Evolutionary conservation across 1,140 invertebrate species (phyloP).

Genomic region (Apis florea): DNA sequence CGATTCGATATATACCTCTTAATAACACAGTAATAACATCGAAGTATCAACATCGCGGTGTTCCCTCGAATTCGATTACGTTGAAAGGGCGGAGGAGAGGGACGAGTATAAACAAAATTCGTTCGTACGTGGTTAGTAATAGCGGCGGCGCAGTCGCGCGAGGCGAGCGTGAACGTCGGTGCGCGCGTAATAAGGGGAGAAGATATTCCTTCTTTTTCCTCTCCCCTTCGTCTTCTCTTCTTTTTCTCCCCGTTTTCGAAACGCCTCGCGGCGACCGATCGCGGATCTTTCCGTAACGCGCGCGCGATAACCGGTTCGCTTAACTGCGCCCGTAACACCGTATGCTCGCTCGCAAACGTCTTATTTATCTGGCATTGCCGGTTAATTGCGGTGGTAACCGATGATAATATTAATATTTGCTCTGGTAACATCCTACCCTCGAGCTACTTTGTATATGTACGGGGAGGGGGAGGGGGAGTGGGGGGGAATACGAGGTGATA

Average conservation of each 20-base stretch:
- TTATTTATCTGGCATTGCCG: constrained; percentile 42
- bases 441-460: too few relatives aligned
- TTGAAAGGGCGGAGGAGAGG: constrained; percentile 11
- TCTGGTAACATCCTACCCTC: not conserved
- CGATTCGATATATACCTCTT: too few relatives aligned
- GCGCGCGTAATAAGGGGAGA: constrained; percentile 13
- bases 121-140: too few relatives aligned
- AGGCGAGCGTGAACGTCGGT: not conserved
- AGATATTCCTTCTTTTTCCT: not conserved
- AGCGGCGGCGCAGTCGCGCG: constrained; percentile 8
- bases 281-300: constrained; percentile 23
- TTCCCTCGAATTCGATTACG: not conserved
- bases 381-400: constrained; percentile 33
- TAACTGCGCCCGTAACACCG: constrained; percentile 34
- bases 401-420: constrained; percentile 36
- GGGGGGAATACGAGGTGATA: too few relatives aligned
- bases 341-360: constrained; percentile 29
- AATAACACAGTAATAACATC: too few relatives aligned
- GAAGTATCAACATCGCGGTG: too few relatives aligned
- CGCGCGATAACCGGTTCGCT: constrained; percentile 46
- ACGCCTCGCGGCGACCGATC: constrained; percentile 14
- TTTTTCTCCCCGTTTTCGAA: not conserved
- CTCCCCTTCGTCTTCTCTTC: too few relatives aligned
- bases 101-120: constrained; percentile 49
- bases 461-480: too few relatives aligned